Evolutionary conservation across 2,797 vertebrate species (phyloP).

Genomic region (Clarias laeviceps): DNA sequence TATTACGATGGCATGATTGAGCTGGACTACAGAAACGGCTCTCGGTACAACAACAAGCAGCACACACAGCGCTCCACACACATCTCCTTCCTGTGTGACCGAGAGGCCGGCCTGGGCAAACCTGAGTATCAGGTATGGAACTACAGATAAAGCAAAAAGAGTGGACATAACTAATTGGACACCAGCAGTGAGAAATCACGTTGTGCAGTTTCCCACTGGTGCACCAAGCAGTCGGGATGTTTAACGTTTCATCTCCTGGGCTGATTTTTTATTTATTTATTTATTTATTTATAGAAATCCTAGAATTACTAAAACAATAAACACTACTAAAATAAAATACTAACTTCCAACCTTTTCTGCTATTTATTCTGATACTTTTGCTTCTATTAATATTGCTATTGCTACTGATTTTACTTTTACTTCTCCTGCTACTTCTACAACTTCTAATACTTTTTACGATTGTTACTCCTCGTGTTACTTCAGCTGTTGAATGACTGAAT

Average conservation of each 20-base stretch:
- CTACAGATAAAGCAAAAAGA: background rate
- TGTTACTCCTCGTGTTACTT: background rate
- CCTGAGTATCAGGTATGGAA: slow-evolving; percentile 89
- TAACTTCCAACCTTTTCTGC: background rate
- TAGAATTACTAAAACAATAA: background rate
- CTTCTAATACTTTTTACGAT: no score
- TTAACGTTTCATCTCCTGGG: background rate
- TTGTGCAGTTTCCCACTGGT: background rate
- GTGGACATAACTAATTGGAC: no score
- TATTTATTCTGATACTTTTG: background rate
- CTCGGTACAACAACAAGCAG: slow-evolving; percentile 81
- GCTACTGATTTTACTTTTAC: background rate
- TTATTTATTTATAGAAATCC: background rate
- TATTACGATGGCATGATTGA: slow-evolving; percentile 96
- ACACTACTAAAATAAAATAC: background rate
- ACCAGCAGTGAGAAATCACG: background rate
- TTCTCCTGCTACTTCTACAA: background rate
- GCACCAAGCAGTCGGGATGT: background rate
- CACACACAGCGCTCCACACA: slow-evolving; percentile 82
- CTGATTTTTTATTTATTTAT: background rate
- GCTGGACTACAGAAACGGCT: slow-evolving; percentile 83
- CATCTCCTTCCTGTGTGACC: slow-evolving; percentile 94
- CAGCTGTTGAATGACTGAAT: background rate
- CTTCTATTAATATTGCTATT: background rate
- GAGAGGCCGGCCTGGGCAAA: slow-evolving; percentile 76